Evolutionary conservation across 1,140 invertebrate species (phyloP).

Genomic region (Himalopsyche phryganea): DNA sequence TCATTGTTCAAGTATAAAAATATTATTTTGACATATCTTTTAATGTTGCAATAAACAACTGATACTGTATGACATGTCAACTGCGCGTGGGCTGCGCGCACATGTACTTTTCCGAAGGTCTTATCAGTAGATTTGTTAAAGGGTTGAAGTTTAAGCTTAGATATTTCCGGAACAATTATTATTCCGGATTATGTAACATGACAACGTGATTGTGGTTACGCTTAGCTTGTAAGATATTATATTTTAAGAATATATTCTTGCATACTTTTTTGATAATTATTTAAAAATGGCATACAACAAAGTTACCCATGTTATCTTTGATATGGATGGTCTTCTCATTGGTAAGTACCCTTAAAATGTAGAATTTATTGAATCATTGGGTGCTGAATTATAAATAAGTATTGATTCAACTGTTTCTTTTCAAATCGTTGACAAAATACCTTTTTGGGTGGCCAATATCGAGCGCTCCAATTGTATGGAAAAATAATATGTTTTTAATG

Average conservation of each 20-base stretch:
- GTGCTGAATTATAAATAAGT: too few species aligned
- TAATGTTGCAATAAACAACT: neutral
- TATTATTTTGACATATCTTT: neutral
- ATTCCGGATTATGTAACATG: constrained; percentile 1
- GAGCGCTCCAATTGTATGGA: too few species aligned
- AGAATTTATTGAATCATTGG: neutral
- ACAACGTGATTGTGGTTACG: neutral
- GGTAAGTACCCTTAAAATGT: constrained; percentile 38
- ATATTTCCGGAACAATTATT: constrained; percentile 3
- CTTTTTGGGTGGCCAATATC: too few species aligned
- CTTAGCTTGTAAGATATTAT: constrained; percentile 1
- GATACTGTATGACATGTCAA: neutral
- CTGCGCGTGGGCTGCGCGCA: constrained; percentile 4
- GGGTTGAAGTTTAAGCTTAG: constrained; percentile 3
- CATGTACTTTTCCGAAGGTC: constrained; percentile 6
- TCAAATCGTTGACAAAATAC: too few species aligned
- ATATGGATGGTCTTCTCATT: constrained; percentile 50
- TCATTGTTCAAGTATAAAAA: neutral
- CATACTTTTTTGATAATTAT: constrained; percentile 4
- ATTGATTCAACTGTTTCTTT: too few species aligned
- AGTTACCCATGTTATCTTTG: constrained; percentile 49
- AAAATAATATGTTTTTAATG: too few species aligned
- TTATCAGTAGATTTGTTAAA: constrained; percentile 7
- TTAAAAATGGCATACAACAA: constrained; percentile 38
- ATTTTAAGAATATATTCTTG: neutral